Conservation (phyloP, 2,113 vertebrate genomes). For the Mugil cephalus region DNA sequence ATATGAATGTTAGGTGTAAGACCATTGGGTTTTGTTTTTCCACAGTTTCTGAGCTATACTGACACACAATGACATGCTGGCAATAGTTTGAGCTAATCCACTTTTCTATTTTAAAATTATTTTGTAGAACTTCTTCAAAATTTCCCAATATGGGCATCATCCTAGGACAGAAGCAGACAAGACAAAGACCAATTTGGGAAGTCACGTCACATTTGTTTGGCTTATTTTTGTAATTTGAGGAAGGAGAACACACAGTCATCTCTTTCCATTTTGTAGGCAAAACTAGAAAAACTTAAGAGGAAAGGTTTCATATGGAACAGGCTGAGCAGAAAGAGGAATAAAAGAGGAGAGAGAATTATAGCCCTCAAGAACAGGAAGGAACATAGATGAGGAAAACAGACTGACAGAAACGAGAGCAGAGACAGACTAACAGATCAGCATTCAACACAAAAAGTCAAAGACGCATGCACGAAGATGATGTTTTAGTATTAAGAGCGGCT, state of each 20-base stretch:
- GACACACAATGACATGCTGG: too few species aligned
- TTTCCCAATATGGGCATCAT: too few species aligned
- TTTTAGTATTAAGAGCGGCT: slow-evolving; percentile 46
- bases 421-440: slow-evolving; percentile 20
- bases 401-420: slow-evolving; percentile 27
- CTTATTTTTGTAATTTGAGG: background rate
- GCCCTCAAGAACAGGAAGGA: slow-evolving; percentile 33
- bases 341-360: slow-evolving; percentile 6
- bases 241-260: background rate
- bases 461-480: slow-evolving; percentile 16
- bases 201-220: background rate
- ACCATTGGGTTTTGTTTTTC: too few species aligned
- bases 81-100: too few species aligned
- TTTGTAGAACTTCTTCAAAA: too few species aligned
- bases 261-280: background rate
- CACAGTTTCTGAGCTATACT: too few species aligned
- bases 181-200: background rate
- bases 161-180: too few species aligned
- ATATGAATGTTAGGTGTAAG: background rate
- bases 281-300: background rate
- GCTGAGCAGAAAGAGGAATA: slow-evolving; percentile 4
- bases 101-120: too few species aligned
- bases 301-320: background rate
- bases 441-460: slow-evolving; percentile 16
- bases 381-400: slow-evolving; percentile 54